Conservation (phyloP, 2,888 invertebrate species). For the Trypoxylon attenuatum region DNA sequence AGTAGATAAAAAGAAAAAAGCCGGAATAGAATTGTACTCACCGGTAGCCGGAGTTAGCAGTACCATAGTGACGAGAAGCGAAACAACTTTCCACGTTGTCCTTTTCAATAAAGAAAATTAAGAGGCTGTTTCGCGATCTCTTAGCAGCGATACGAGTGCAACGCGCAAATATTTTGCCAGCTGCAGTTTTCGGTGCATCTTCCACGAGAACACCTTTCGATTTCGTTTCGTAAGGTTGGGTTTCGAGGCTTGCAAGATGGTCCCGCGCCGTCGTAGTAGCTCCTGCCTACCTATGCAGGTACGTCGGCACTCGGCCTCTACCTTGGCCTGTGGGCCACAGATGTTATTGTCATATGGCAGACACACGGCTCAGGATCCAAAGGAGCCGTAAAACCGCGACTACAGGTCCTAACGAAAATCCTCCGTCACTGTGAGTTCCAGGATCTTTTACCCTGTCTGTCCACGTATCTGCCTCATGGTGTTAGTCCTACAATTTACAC, state of each 20-base stretch:
- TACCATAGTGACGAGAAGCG: no score
- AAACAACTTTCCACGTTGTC: no score
- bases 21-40: no score
- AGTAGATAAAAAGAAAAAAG: no score
- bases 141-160: no score
- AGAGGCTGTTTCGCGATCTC: no score
- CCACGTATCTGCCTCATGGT: no score
- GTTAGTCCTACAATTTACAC: no score
- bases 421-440: constrained; percentile 12
- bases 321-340: constrained; percentile 63
- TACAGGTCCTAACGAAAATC: constrained; percentile 48
- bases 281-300: constrained; percentile 36
- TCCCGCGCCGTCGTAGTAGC: constrained; percentile 37
- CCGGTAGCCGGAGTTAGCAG: no score
- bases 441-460: constrained; percentile 10
- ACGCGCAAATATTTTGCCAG: constrained; percentile 57
- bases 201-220: constrained; percentile 49
- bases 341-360: constrained; percentile 72
- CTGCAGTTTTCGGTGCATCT: constrained; percentile 43
- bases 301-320: constrained; percentile 35
- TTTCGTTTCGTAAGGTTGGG: constrained; percentile 52
- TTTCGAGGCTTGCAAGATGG: constrained; percentile 60
- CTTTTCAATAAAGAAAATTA: no score
- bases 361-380: constrained; percentile 53
- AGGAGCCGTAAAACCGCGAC: constrained; percentile 52